These are phyloP conservation scores for Lutjanus campechanus DNA, from an alignment of 2,797 vertebrate genomes.

Conservation along the genomic window DNA sequence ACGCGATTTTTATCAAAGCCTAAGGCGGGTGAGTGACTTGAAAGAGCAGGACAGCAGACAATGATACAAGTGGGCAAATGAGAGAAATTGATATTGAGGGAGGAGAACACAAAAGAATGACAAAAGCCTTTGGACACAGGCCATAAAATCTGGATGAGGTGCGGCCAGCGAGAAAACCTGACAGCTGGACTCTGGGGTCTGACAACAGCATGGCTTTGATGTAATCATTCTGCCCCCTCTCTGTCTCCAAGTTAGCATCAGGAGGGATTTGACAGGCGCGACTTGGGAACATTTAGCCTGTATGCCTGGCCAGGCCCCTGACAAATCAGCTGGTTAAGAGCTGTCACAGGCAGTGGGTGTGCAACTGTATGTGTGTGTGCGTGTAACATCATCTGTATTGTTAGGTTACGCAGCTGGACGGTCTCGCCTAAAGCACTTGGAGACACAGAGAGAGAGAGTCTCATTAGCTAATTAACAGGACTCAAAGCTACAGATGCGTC, in stretches of 20 bases:
- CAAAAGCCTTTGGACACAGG: constrained; percentile 28
- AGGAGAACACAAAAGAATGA: constrained; percentile 24
- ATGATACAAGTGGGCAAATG: constrained; percentile 31
- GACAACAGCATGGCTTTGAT: constrained; percentile 67
- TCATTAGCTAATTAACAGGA: constrained; percentile 62
- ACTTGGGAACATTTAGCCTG: constrained; percentile 68
- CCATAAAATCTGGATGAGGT: constrained; percentile 39
- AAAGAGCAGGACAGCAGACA: constrained; percentile 21
- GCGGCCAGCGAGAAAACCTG: constrained; percentile 38
- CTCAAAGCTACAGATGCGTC: constrained; percentile 39
- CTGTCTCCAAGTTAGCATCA: constrained; percentile 37
- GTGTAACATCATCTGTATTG: constrained; percentile 32
- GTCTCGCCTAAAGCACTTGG: constrained; percentile 49
- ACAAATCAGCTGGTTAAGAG: constrained; percentile 81
- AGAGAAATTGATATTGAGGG: constrained; percentile 31
- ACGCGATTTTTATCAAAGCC: constrained; percentile 46
- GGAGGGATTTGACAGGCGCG: constrained; percentile 61
- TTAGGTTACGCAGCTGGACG: constrained; percentile 58
- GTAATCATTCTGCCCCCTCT: constrained; percentile 59
- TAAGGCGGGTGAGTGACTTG: constrained; percentile 18
- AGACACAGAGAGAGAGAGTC: constrained; percentile 25
- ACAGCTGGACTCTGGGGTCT: constrained; percentile 63
- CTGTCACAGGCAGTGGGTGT: constrained; percentile 51
- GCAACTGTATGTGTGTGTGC: constrained; percentile 27
- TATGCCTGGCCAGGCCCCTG: constrained; percentile 61